Evolutionary conservation across 2,888 invertebrate species (phyloP), one percentile per base, ranked within the genome.

Genomic region (Hesperia comma): DNA sequence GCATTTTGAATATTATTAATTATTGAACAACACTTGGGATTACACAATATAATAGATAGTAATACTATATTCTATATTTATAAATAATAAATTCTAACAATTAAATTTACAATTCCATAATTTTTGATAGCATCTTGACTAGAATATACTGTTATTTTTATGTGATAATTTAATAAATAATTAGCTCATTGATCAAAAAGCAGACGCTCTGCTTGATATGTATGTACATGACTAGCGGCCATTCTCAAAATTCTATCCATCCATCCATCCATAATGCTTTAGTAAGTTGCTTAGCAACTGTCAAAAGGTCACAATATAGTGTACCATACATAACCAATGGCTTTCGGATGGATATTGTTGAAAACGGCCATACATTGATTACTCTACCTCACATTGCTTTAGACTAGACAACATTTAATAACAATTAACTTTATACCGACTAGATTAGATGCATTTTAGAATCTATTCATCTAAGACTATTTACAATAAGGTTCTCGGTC

Each of bases 101-200:
- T 57, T 62, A 57, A 69, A 69, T 70, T 69, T 68, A 71, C 71
- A 72, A 70, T 49, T 63, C 70, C 71, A 69, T 53, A 70, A 55
- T 67, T 43, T 66, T 70, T 69, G 67, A 57, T 61, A 68, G 37
- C 12, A 68, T 58, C 58, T 64, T 71, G 75, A 74, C 73, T 75
- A 75, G 75, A 71, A 70, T 62, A 21, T 62, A n/a, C n/a, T n/a
- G 61, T 49, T 40, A 37, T 10, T 54, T 60, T 53, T 54, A 54
- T 32, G 54, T 61, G 54, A 55, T 17, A 55, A 62, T 21, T 51
- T 37, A 10, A 37, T 37, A 10, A 37, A 12, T 37, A 21, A 21
- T 19, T 5, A 51, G 26, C 40, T 40, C 51, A 40, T 53, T 10
- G 40, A 61, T 26, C 54, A 62, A 41, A 41, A 32, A 19, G 33